Evolutionary conservation across 2,888 invertebrate species (phyloP).

Genomic region (Thereva nobilitata): DNA sequence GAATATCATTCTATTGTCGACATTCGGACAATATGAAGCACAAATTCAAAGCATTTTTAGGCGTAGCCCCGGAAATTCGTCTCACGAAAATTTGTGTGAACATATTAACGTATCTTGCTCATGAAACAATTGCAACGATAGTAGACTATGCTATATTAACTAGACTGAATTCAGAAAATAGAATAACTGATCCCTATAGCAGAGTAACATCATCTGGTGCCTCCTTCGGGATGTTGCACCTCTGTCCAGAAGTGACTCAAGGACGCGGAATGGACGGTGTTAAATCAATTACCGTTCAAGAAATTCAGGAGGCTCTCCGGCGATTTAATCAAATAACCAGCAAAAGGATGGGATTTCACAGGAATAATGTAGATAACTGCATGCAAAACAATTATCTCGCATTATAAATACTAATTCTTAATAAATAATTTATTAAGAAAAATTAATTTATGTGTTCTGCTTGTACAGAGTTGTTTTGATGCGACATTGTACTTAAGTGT

Average conservation of each 20-base stretch:
- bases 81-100: constrained; percentile 70
- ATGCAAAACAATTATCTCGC: constrained; percentile 53
- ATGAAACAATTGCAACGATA: constrained; percentile 88
- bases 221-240: constrained; percentile 56
- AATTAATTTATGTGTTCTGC: not conserved
- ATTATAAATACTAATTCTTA: constrained; percentile 45
- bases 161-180: constrained; percentile 73
- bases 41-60: constrained; percentile 68
- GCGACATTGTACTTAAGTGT: constrained; percentile 13
- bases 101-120: constrained; percentile 82
- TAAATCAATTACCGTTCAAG: constrained; percentile 74
- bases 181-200: constrained; percentile 70
- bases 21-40: constrained; percentile 61
- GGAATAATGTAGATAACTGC: constrained; percentile 53
- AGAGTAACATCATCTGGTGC: constrained; percentile 61
- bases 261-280: constrained; percentile 68
- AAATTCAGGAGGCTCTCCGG: constrained; percentile 81
- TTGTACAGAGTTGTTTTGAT: constrained; percentile 5
- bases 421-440: constrained; percentile 2
- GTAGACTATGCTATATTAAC: constrained; percentile 83
- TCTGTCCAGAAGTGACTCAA: constrained; percentile 58
- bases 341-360: constrained; percentile 51
- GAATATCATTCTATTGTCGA: constrained; percentile 70
- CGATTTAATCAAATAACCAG: constrained; percentile 61
- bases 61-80: constrained; percentile 66